Evolutionary conservation across 2,797 vertebrate genomes (phyloP), one percentile per base, ranked within the genome.

Genomic region (Arnoldichthys spilopterus): DNA sequence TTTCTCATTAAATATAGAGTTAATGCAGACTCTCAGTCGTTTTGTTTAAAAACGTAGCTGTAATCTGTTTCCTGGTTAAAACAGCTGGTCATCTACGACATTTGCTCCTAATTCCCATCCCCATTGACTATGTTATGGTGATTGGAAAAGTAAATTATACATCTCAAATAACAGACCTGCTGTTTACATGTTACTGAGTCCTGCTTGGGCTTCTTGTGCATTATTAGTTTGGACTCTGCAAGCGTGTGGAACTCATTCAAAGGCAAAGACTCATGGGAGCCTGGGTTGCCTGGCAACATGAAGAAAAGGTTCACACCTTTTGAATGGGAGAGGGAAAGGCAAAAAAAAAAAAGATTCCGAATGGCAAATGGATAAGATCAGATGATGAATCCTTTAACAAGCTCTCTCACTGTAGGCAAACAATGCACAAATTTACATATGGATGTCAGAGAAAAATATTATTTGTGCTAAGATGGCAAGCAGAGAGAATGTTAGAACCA

Each of bases 201-300:
- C 61, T 68, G 53, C 37, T 12, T 32, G 72, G 53, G 45, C 58
- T 71, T 58, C 53, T 24, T 66, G 15, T 70, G 45, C 54, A 78
- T 78, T 84, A 78, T 80, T 78, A 80, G 77, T 84, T 84, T 59
- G 59, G 79, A 77, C 76, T 22, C 59, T 16, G 79, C 64, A 24
- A 85, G 81, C 81, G 72, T 85, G 86, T 84, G 87, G 76, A 89
- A 79, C 82, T 84, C 74, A 86, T 88, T 91, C 58, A 78, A 76
- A 90, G 86, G 85, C 91, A 90, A 79, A 87, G 87, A 89, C 90
- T 89, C 91, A 79, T 84, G 88, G 91, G 91, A 93, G 86, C 84
- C 85, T 73, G 82, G 83, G 93, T 94, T 94, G 93, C 93, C 82
- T 92, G 85, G 93, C 92, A 94, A 94, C 93, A 66, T 87, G 84